A percentile compares a stretch with the other conserved stretches of the same genome.
These are phyloP conservation scores for Sinelater perroti DNA, from an alignment of 2,888 invertebrate genomes.

Conservation along the genomic window DNA sequence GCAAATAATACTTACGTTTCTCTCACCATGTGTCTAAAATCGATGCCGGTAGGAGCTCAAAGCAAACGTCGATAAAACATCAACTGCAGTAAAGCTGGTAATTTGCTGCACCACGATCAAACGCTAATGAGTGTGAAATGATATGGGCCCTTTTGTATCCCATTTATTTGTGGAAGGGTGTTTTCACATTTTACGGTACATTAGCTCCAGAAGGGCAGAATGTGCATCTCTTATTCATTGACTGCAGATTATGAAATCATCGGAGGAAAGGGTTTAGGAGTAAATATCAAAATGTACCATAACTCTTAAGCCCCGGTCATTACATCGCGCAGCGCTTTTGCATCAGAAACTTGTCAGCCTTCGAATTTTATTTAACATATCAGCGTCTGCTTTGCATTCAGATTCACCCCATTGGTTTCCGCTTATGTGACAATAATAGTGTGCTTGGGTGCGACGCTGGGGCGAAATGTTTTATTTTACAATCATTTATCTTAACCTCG, in stretches of 20 bases:
- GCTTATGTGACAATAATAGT: conserved; percentile 56
- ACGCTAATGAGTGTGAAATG: neutral
- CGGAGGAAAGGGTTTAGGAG: neutral
- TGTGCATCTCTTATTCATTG: conserved; percentile 8
- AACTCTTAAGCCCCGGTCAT: no score
- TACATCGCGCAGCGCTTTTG: neutral
- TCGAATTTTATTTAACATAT: conserved; percentile 18
- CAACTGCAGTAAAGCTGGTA: neutral
- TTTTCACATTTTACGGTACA: conserved; percentile 24
- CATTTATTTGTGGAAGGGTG: conserved; percentile 8
- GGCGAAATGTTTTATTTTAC: conserved; percentile 58
- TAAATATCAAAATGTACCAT: no score
- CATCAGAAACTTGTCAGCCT: neutral
- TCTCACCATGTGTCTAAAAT: neutral
- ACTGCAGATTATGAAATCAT: conserved; percentile 9
- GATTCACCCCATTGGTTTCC: conserved; percentile 56
- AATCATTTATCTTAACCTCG: conserved; percentile 61
- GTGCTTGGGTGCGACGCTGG: conserved; percentile 49
- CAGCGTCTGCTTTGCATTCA: conserved; percentile 44
- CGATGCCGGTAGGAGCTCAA: neutral
- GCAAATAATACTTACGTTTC: conserved; percentile 30
- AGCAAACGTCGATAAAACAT: neutral
- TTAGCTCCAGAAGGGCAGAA: conserved; percentile 19
- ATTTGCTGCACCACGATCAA: neutral
- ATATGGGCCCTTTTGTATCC: neutral